These are phyloP conservation scores for Strix occidentalis DNA, from an alignment of 2,797 vertebrate species.

Conservation along the genomic window DNA sequence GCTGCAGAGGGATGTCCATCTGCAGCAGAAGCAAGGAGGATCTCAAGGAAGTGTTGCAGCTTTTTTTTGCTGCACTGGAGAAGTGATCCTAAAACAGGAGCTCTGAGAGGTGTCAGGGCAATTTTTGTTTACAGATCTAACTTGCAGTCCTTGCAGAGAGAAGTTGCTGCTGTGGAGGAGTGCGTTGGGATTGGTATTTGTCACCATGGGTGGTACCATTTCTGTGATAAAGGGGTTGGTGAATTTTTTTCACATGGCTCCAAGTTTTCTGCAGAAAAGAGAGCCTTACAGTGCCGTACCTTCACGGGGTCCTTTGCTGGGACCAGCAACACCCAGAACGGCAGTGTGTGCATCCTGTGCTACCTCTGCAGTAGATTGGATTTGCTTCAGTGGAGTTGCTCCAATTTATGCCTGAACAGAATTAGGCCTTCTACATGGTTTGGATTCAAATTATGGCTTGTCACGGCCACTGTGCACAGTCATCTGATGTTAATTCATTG, in stretches of 20 bases:
- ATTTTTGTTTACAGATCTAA: background rate
- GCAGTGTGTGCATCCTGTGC: background rate
- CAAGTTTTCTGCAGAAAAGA: background rate
- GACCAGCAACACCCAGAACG: background rate
- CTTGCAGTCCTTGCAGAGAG: background rate
- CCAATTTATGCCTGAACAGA: slow-evolving; percentile 57
- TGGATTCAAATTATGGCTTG: slow-evolving; percentile 40
- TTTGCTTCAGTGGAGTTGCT: slow-evolving; percentile 40
- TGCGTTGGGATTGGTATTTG: background rate
- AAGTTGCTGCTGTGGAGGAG: background rate
- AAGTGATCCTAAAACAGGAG: background rate
- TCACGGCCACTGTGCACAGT: slow-evolving; percentile 17
- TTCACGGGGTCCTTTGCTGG: background rate
- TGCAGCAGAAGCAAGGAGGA: background rate
- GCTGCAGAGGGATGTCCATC: fast-evolving
- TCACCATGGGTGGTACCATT: background rate
- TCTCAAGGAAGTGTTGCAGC: background rate
- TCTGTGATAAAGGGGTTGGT: background rate
- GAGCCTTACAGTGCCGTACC: background rate
- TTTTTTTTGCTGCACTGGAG: background rate
- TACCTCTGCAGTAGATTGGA: background rate
- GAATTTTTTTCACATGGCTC: background rate
- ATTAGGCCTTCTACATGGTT: slow-evolving; percentile 40
- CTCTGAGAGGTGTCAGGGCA: background rate
- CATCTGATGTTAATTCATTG: slow-evolving; percentile 39